phyloP scores from a whole-genome alignment of 2,888 invertebrate species.

The Adela reaumurella region DNA sequence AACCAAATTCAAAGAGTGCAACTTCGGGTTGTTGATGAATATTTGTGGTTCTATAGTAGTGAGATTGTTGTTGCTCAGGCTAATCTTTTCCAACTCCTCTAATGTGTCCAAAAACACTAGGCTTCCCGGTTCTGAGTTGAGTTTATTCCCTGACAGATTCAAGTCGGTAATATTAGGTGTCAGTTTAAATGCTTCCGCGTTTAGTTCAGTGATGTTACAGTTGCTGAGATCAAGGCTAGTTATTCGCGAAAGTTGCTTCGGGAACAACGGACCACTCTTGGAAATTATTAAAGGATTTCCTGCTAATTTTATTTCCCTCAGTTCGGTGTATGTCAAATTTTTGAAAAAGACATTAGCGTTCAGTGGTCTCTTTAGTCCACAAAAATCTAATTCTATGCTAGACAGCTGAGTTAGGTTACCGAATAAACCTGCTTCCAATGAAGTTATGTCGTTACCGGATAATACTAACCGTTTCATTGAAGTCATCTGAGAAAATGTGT shows the following conservation, averaged over 20 bases:
- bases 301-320: constrained; percentile 64
- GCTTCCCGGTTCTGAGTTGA: constrained; percentile 44
- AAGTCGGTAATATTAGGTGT: constrained; percentile 62
- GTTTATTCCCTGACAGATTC: constrained; percentile 57
- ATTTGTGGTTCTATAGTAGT: constrained; percentile 55
- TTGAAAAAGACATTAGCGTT: constrained; percentile 67
- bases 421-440: constrained; percentile 64
- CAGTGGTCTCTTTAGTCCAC: constrained; percentile 60
- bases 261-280: constrained; percentile 55
- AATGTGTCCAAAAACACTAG: constrained; percentile 55
- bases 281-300: constrained; percentile 66
- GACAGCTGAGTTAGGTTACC: constrained; percentile 64
- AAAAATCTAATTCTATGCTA: constrained; percentile 65
- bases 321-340: constrained; percentile 58
- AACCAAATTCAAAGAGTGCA: constrained; percentile 60
- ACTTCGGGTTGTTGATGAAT: constrained; percentile 52
- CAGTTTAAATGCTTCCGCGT: constrained; percentile 57
- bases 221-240: constrained; percentile 63
- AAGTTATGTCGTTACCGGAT: constrained; percentile 65
- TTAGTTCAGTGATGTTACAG: constrained; percentile 60
- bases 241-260: constrained; percentile 61
- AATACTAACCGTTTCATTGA: constrained; percentile 62
- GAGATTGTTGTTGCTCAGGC: constrained; percentile 62
- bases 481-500: constrained; percentile 66
- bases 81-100: constrained; percentile 55